Conservation (phyloP, 2,797 vertebrate species). For the Eidolon dupreanum region DNA sequence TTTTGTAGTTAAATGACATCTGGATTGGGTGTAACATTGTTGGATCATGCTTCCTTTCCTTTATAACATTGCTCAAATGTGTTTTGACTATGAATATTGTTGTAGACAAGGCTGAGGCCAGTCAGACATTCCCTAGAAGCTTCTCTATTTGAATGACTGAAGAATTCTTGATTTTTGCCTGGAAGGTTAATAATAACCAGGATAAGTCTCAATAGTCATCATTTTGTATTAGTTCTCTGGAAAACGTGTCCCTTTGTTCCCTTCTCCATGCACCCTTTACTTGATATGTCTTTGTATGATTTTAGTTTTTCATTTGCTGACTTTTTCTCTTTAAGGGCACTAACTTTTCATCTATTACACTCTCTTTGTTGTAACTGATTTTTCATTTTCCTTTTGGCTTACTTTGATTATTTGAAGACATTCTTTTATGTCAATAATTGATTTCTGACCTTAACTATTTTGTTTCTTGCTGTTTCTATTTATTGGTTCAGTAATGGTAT, state of each 20-base stretch:
- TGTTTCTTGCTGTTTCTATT: neutral
- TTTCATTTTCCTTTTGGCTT: constrained; percentile 5
- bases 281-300: neutral
- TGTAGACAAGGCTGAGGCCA: neutral
- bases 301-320: neutral
- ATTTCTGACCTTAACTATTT: constrained; percentile 17
- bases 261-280: neutral
- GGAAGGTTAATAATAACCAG: neutral
- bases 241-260: neutral
- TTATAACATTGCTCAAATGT: neutral
- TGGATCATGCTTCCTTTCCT: neutral
- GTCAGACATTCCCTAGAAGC: neutral
- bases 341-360: neutral
- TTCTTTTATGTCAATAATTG: neutral
- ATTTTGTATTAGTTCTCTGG: neutral
- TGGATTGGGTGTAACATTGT: neutral
- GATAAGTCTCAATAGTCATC: neutral
- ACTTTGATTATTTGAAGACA: neutral
- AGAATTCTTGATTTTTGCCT: neutral
- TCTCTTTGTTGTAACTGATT: neutral
- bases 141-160: neutral
- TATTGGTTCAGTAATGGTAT: neutral
- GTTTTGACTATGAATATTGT: neutral
- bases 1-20: neutral
- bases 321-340: neutral